A percentile compares a stretch with the other conserved stretches of the same genome.
Conservation (phyloP, 2,797 vertebrate species). For the Chelon auratus region DNA sequence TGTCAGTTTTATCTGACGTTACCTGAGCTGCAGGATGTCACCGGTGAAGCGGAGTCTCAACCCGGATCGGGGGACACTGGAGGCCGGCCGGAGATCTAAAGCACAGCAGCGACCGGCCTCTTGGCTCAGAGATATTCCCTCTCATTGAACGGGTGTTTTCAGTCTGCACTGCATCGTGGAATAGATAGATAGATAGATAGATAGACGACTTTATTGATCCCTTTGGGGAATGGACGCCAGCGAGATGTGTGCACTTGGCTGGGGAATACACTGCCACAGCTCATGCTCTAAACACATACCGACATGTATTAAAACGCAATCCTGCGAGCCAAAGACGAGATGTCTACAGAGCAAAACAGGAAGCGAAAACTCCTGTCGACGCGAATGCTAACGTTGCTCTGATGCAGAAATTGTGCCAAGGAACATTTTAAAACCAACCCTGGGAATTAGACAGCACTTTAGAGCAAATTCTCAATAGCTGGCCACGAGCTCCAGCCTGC, state of each 20-base stretch:
- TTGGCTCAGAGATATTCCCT: slow-evolving; percentile 38
- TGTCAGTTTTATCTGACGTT: slow-evolving; percentile 75
- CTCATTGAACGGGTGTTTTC: slow-evolving; percentile 1
- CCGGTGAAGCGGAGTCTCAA: slow-evolving; percentile 31
- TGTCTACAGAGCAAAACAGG: not conserved
- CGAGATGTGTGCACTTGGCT: not conserved
- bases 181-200: too few species aligned
- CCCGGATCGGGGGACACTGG: slow-evolving; percentile 34
- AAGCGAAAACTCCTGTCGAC: not conserved
- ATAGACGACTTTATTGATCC: too few species aligned
- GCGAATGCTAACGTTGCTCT: not conserved
- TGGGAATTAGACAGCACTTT: slow-evolving; percentile 26
- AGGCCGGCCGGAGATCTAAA: slow-evolving; percentile 36
- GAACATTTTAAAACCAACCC: slow-evolving; percentile 22
- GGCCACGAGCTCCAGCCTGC: slow-evolving; percentile 52
- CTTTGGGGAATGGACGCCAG: slow-evolving; percentile 3
- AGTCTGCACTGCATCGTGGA: slow-evolving; percentile 20
- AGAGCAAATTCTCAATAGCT: slow-evolving; percentile 45
- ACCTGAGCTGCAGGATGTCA: slow-evolving; percentile 68
- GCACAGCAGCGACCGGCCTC: slow-evolving; percentile 31
- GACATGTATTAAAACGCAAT: not conserved
- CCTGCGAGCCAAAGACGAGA: not conserved
- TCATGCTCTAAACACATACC: not conserved
- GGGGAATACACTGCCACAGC: not conserved
- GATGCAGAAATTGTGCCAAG: slow-evolving; percentile 21